A percentile compares a stretch with the other conserved stretches of the same genome.
phyloP scores from a whole-genome alignment of 2,797 vertebrate species.

The Australoheros facetus region DNA sequence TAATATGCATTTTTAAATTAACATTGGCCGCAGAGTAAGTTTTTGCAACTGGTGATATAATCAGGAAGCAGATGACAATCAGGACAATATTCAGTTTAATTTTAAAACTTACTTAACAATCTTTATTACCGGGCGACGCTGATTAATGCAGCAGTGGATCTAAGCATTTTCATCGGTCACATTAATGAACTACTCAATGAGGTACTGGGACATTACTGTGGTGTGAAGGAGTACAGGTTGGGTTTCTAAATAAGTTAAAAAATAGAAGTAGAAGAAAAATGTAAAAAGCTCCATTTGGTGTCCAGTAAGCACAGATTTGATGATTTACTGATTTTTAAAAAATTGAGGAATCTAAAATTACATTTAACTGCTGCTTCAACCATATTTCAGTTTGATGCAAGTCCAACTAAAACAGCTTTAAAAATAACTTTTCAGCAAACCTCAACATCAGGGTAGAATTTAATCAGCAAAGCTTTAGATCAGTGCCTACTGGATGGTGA shows the following conservation, averaged over 20 bases:
- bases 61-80: background rate
- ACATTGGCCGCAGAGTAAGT: rapidly evolving
- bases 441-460: background rate
- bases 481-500: background rate
- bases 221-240: background rate
- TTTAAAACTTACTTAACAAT: constrained; percentile 15
- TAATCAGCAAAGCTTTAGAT: background rate
- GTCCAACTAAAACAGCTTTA: background rate
- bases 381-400: background rate
- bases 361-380: background rate
- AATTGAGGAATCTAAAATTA: background rate
- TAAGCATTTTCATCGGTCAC: background rate
- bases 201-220: constrained; percentile 12
- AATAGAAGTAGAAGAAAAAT: constrained; percentile 8
- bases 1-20: background rate
- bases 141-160: constrained; percentile 7
- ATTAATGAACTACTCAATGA: background rate
- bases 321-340: background rate
- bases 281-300: background rate
- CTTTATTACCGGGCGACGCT: constrained; percentile 41
- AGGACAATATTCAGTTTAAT: background rate
- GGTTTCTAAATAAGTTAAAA: background rate
- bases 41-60: rapidly evolving
- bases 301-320: background rate
- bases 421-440: background rate